Conservation (phyloP, 2,113 vertebrate species). For the Prochilodus magdalenae region DNA sequence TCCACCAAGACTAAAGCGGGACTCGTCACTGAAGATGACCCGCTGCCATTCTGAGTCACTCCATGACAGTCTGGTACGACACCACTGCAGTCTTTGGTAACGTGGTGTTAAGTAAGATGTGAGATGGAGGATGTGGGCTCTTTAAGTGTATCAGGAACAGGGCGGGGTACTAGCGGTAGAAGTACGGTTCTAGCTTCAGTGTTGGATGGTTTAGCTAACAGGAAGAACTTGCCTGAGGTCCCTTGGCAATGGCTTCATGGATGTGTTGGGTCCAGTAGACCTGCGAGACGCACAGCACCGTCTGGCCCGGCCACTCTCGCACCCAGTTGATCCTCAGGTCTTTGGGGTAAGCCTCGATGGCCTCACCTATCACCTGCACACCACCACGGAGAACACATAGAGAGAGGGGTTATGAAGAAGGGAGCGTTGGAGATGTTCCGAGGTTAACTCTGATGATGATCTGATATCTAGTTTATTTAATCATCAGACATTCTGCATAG, state of each 20-base stretch:
- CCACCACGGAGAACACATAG: neutral
- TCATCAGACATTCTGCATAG: neutral
- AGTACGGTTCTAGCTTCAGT: neutral
- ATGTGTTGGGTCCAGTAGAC: conserved; percentile 87
- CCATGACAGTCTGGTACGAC: no score
- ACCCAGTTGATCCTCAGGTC: conserved; percentile 82
- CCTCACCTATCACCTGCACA: conserved; percentile 81
- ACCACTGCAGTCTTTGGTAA: no score
- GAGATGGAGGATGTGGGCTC: no score
- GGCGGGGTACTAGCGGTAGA: neutral
- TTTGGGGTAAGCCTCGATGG: conserved; percentile 80
- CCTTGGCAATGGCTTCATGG: conserved; percentile 78
- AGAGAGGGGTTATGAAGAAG: neutral
- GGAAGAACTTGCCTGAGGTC: conserved; percentile 70
- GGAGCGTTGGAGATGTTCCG: neutral
- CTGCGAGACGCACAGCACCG: conserved; percentile 90
- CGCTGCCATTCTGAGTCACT: no score
- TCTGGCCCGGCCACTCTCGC: conserved; percentile 88
- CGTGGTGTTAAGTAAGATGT: no score
- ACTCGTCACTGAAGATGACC: no score
- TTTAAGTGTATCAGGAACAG: no score
- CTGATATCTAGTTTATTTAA: neutral
- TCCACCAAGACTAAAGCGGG: no score
- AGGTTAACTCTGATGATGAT: neutral
- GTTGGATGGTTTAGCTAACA: no score